These are phyloP conservation scores for Pleuronectes platessa DNA, from an alignment of 2,113 vertebrate genomes.

Conservation along the genomic window DNA sequence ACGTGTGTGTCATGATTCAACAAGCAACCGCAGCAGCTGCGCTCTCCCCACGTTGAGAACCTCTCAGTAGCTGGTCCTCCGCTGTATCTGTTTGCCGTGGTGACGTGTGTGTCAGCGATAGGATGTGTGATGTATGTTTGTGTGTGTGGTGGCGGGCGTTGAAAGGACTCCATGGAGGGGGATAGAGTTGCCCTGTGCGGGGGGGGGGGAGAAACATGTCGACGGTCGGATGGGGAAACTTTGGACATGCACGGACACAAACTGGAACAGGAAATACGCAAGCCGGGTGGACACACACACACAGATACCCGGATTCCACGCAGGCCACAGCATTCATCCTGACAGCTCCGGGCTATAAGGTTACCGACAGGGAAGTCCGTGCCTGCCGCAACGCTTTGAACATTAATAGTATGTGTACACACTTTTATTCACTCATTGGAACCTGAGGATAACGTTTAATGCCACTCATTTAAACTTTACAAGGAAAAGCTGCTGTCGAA, in stretches of 20 bases:
- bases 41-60: constrained; percentile 1
- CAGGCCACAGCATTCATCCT: constrained; percentile 56
- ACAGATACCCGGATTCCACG: constrained; percentile 68
- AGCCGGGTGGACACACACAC: constrained; percentile 60
- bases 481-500: constrained; percentile 1
- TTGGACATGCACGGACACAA: constrained; percentile 10
- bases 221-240: constrained; percentile 30
- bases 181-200: constrained; percentile 60
- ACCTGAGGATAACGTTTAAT: constrained; percentile 34
- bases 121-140: constrained; percentile 49
- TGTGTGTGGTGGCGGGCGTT: constrained; percentile 50
- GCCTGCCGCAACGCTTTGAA: constrained; percentile 60
- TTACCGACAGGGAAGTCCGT: constrained; percentile 59
- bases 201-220: constrained; percentile 6
- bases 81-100: constrained; percentile 62
- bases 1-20: neutral
- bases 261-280: constrained; percentile 38
- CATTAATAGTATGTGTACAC: constrained; percentile 44
- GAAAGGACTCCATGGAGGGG: constrained; percentile 55
- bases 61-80: constrained; percentile 47
- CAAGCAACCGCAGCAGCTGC: neutral
- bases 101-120: constrained; percentile 66
- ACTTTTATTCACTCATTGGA: constrained; percentile 48
- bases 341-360: constrained; percentile 66
- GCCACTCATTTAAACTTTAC: constrained; percentile 28